Evolutionary conservation across 2,797 vertebrate species (phyloP).

Genomic region (Xerus rutilus): DNA sequence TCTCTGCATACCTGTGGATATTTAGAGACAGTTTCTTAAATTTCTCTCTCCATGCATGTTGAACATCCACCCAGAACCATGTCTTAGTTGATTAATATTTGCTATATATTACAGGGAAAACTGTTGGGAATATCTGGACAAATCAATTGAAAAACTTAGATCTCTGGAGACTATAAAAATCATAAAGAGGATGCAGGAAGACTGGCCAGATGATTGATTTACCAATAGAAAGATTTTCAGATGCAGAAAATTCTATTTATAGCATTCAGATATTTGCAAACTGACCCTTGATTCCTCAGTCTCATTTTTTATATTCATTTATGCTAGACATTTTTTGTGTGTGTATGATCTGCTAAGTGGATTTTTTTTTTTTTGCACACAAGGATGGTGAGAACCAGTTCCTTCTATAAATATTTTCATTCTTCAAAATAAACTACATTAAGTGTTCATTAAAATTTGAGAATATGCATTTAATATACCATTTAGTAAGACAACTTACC

Average conservation of each 20-base stretch:
- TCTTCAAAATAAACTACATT: background rate
- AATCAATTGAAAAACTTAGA: background rate
- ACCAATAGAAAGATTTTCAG: background rate
- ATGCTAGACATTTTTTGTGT: background rate
- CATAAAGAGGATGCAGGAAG: background rate
- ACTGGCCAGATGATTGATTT: background rate
- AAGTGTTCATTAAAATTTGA: background rate
- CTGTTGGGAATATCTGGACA: background rate
- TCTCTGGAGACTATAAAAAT: background rate
- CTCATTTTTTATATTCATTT: background rate
- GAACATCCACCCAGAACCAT: constrained; percentile 9
- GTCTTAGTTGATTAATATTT: background rate
- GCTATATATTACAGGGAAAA: constrained; percentile 18
- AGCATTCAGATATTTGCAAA: constrained; percentile 3
- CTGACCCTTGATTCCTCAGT: background rate
- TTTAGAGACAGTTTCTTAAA: background rate
- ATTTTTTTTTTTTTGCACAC: background rate
- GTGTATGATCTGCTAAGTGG: background rate
- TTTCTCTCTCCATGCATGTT: background rate
- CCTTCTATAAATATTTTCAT: constrained; percentile 6
- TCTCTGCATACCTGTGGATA: background rate
- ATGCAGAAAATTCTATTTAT: background rate
- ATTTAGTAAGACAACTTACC: background rate
- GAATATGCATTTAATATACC: background rate
- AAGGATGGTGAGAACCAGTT: background rate